Evolutionary conservation across 1,140 invertebrate species (phyloP).

Genomic region (Macrostomum lignano): DNA sequence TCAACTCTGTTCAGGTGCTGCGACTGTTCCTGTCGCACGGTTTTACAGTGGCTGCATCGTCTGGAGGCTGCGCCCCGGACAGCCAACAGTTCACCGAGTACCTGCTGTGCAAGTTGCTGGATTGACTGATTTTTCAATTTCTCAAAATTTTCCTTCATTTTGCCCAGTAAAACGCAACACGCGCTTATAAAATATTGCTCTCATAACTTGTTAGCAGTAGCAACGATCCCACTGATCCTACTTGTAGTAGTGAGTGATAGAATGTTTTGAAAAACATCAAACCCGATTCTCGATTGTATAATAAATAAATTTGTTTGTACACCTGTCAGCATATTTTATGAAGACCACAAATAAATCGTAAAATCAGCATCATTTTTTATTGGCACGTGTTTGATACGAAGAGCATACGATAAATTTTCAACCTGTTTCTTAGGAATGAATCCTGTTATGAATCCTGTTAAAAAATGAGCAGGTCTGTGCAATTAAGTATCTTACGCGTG

Average conservation of each 20-base stretch:
- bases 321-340: too few species aligned
- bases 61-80: constrained; percentile 57
- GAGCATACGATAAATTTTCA: too few species aligned
- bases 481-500: too few species aligned
- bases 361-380: too few species aligned
- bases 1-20: constrained; percentile 62
- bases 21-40: constrained; percentile 52
- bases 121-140: constrained; percentile 1
- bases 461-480: too few species aligned
- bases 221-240: background rate
- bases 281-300: background rate
- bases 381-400: too few species aligned
- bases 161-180: too few species aligned
- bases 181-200: too few species aligned
- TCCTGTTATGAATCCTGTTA: too few species aligned
- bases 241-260: background rate
- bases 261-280: background rate
- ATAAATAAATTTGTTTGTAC: background rate
- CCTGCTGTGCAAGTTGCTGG: constrained; percentile 33
- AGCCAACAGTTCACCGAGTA: constrained; percentile 73
- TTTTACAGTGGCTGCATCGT: constrained; percentile 50
- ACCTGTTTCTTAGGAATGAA: too few species aligned
- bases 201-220: constrained; percentile 5
- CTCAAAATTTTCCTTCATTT: too few species aligned
- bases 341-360: too few species aligned